Base-by-base conservation (phyloP, 2,888 invertebrate genomes). In the Anorthoa munda region DNA sequence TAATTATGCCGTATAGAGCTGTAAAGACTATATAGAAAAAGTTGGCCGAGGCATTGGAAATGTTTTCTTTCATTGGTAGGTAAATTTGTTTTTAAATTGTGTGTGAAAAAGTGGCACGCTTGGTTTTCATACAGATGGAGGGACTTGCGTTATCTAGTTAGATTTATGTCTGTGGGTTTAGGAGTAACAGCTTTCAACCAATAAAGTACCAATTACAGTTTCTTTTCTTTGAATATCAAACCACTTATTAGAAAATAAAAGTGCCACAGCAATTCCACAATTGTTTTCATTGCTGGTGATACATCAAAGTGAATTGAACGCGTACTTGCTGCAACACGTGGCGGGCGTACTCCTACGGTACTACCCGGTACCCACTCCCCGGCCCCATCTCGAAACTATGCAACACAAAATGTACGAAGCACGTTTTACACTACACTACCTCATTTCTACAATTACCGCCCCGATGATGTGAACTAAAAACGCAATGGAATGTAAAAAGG, bases 401-500 rank as follows among this genome's bases (percentile, higher is more conserved):
- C 66, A 65, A 60, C 68, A 59, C 31, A 58, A 66, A 72, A 69
- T 50, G 39, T 31, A 53, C 64, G 17, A 67, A 58, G 72, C 68
- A 67, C 61, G 66, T 66, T 75, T 85, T 64, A 79, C 77, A 77
- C 69, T 81, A 73, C 76, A 84, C 77, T 79, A 75, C 80, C 58
- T 72, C 72, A 75, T 73, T 80, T 75, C 64, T 72, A 68, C 66
- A 79, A 66, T 73, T 73, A 72, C 53, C 63, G 66, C 64, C 73
- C 79, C 59, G 66, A 50, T 74, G 65, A 58, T 73, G 56, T 56
- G 64, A 71, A 70, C 75, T 87, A 72, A 84, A 84, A 85, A 86
- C 76, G 87, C 86, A 86, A 78, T 86, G 86, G 79, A 78, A 81
- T 77, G 84, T 86, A 75, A 84, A 84, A 85, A 82, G 76, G 76